These are phyloP conservation scores for Corythornis madagascariensis DNA, from an alignment of 2,113 vertebrate genomes.

Conservation along the genomic window DNA sequence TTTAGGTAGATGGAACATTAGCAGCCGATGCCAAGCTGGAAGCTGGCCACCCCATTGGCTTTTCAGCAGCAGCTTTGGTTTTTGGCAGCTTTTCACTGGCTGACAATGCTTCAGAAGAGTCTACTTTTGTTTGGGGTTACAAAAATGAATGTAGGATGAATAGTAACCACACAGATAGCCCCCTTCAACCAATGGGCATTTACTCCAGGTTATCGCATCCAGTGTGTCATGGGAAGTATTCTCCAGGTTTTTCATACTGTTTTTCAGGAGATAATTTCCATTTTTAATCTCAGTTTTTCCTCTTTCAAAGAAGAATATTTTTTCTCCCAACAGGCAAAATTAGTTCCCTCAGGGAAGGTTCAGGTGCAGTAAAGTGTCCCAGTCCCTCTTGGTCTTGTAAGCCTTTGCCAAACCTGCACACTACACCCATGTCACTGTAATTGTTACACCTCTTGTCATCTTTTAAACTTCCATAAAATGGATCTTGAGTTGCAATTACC, in stretches of 20 bases:
- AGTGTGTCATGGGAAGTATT: neutral
- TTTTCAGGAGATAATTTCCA: neutral
- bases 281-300: neutral
- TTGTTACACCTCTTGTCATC: neutral
- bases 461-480: neutral
- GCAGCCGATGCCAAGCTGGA: conserved; percentile 51
- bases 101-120: conserved; percentile 35
- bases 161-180: neutral
- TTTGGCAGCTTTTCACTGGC: conserved; percentile 35
- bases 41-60: conserved; percentile 11
- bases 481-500: neutral
- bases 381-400: neutral
- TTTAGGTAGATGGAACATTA: conserved; percentile 57
- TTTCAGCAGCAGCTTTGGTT: conserved; percentile 38
- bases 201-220: neutral
- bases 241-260: neutral
- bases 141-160: neutral
- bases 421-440: neutral
- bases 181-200: neutral
- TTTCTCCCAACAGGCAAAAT: neutral
- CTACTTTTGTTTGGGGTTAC: conserved; percentile 27
- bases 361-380: neutral
- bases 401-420: neutral
- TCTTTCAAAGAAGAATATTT: neutral
- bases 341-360: neutral